These are phyloP conservation scores for Meteorus sp. DNA, from an alignment of 1,140 invertebrate genomes.

Conservation along the genomic window DNA sequence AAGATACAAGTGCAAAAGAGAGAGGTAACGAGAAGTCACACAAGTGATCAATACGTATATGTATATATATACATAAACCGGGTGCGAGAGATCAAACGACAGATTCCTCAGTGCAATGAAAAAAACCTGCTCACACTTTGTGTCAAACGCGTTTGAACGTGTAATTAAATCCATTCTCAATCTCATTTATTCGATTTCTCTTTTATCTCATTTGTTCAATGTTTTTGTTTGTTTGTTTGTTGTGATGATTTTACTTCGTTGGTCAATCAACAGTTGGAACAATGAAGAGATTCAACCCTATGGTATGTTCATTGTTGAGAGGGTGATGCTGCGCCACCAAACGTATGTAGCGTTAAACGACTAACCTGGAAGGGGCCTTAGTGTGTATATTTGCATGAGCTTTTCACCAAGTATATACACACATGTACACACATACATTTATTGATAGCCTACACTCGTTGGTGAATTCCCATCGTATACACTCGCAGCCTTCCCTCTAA, in stretches of 20 bases:
- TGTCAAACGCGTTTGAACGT: neutral
- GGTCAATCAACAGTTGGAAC: neutral
- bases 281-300: conserved; percentile 6
- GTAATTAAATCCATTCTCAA: neutral
- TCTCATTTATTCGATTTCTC: neutral
- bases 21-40: neutral
- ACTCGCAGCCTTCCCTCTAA: conserved; percentile 44
- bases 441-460: too few species aligned
- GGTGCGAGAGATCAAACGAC: conserved; percentile 1
- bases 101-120: neutral
- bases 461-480: conserved; percentile 20
- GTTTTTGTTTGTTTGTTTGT: neutral
- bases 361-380: neutral
- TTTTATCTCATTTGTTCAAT: neutral
- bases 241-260: neutral
- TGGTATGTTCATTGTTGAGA: neutral
- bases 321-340: neutral
- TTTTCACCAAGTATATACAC: conserved; percentile 17
- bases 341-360: too few species aligned
- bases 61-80: too few species aligned
- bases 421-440: conserved; percentile 15
- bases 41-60: conserved; percentile 17
- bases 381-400: conserved; percentile 31
- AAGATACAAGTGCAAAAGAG: neutral
- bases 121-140: conserved; percentile 10